Evolutionary conservation across 2,888 invertebrate genomes (phyloP).

Genomic region (Andrena haemorrhoa): DNA sequence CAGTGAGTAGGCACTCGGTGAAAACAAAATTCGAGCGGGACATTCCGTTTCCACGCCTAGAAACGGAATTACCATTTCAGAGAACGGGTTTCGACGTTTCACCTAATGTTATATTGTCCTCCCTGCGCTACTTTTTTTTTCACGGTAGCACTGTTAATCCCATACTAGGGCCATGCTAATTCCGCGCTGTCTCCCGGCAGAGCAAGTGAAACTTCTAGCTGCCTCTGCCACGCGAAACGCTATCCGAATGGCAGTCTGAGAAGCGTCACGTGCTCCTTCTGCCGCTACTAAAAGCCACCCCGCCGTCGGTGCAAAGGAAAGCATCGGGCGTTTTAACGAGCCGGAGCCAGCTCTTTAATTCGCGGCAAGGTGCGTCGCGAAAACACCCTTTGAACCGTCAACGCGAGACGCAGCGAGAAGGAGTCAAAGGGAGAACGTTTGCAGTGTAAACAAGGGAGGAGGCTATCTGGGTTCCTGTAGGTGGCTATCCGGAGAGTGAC

Average conservation of each 20-base stretch:
- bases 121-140: slow-evolving; percentile 31
- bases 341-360: slow-evolving; percentile 2
- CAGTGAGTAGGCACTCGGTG: background rate
- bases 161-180: slow-evolving; percentile 34
- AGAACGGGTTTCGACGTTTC: slow-evolving; percentile 37
- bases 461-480: background rate
- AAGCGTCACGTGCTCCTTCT: slow-evolving; percentile 15
- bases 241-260: slow-evolving; percentile 2
- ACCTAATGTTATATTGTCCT: slow-evolving; percentile 27
- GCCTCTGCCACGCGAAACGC: background rate
- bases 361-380: background rate
- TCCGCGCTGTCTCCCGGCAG: slow-evolving; percentile 3
- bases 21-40: slow-evolving; percentile 27
- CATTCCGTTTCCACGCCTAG: slow-evolving; percentile 7
- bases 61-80: slow-evolving; percentile 8
- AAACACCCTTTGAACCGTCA: slow-evolving; percentile 18
- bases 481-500: background rate
- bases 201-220: slow-evolving; percentile 27
- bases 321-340: background rate
- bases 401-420: background rate
- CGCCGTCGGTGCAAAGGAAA: background rate
- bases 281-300: background rate
- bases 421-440: slow-evolving; percentile 18
- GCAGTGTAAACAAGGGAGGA: slow-evolving; percentile 26
- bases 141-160: slow-evolving; percentile 3